Evolutionary conservation across 2,888 invertebrate genomes (phyloP), one percentile per base, ranked within the genome.

Genomic region (Cancer borealis): DNA sequence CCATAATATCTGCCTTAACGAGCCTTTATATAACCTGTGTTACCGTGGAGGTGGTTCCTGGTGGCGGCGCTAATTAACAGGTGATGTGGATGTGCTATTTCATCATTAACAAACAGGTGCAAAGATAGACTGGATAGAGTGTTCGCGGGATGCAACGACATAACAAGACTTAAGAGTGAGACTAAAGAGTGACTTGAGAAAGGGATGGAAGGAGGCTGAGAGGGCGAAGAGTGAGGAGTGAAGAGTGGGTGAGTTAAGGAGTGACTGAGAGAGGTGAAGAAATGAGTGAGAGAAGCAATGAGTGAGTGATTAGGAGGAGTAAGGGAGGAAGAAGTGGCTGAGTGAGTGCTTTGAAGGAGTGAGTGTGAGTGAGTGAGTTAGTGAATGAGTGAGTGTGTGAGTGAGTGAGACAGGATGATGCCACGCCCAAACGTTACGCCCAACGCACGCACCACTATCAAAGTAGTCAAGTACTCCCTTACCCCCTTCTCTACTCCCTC

Each of bases 391-490:
- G 73, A 73, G 10, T n/a, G 73, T 1, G 21, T n/a, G 26, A 26
- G 73, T 26, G 26, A n/a, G 26, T 8, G 26, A 10, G 26, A 26
- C 26, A 73, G 8, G 73, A 73, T 73, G 73, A n/a, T 10, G 73
- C 26, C 73, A 73, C 73, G 26, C 73, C 73, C 73, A 26, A 73
- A n/a, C 26, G 73, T 73, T n/a, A 73, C 73, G 73, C 73, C 73
- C 73, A 73, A 73, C 5, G n/a, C 39, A 39, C 39, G n/a, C n/a
- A n/a, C 73, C 73, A 73, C 73, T 26, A 73, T 26, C 73, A 73
- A 73, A 26, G 73, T 73, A 73, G n/a, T n/a, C 73, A 5, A n/a
- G n/a, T 17, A 47, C 54, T 91, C 39, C 54, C 88, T 46, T 26
- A 87, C 87, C 26, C 87, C 3, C 54, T 54, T 14, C 54, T 54